phyloP scores from a whole-genome alignment of 2,797 vertebrate species.

The Notoglanidium macrostoma region DNA sequence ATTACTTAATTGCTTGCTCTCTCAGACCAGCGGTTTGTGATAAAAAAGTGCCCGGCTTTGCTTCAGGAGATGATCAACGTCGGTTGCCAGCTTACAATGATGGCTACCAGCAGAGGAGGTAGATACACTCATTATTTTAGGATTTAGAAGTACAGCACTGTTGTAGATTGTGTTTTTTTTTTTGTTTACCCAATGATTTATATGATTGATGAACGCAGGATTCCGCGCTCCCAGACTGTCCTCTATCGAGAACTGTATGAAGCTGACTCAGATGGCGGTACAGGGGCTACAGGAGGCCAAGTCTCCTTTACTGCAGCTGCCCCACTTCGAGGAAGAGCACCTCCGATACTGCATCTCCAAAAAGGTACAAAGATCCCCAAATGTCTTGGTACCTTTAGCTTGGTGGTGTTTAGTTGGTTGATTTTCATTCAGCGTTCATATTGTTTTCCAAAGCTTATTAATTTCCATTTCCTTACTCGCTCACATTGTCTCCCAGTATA shows the following conservation, averaged over 20 bases:
- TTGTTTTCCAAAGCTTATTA: neutral
- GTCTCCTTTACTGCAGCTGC: slow-evolving; percentile 93
- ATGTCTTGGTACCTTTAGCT: neutral
- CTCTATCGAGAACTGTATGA: slow-evolving; percentile 98
- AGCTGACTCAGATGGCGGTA: slow-evolving; percentile 96
- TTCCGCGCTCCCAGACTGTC: slow-evolving; percentile 92
- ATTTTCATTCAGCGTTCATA: neutral
- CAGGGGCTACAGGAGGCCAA: slow-evolving; percentile 97
- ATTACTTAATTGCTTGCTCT: neutral
- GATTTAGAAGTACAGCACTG: neutral
- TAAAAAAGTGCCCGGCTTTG: slow-evolving; percentile 93
- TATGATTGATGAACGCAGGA: slow-evolving; percentile 62
- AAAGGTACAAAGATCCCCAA: slow-evolving; percentile 78
- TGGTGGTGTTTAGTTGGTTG: neutral
- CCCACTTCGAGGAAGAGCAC: slow-evolving; percentile 96
- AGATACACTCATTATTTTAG: slow-evolving; percentile 16
- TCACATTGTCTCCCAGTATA: slow-evolving; percentile 77
- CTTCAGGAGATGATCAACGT: slow-evolving; percentile 99
- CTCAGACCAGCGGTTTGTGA: slow-evolving; percentile 93
- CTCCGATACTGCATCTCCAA: slow-evolving; percentile 93
- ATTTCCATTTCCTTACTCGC: neutral
- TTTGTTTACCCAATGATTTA: neutral
- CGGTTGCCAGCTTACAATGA: slow-evolving; percentile 96
- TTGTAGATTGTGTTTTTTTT: too few species aligned
- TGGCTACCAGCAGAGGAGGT: slow-evolving; percentile 98